Evolutionary conservation across 2,888 invertebrate genomes (phyloP), one percentile per base, ranked within the genome.

Genomic region (Amorpha juglandis): DNA sequence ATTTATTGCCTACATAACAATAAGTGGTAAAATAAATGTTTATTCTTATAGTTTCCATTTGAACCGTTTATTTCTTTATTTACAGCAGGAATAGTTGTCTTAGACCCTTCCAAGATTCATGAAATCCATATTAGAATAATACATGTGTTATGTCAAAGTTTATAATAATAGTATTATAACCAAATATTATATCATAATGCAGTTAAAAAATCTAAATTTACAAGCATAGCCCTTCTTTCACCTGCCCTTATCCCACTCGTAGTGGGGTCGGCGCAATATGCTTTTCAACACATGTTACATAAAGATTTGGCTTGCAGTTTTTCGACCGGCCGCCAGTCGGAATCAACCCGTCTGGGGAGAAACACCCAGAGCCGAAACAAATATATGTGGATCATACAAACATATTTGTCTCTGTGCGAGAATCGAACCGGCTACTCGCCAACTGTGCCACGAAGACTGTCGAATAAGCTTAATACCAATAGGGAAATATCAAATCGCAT

Each of bases 401-500:
- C 21, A 21, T 2, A 9, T 9, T 42, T 8, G 9, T 42, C 42
- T 1, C 11, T 1, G 11, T 42, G 7, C 42, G 11, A 42, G 9
- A 11, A 42, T 9, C 6, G n/a, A 16, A 6, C n/a, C 35, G 3
- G 38, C 16, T 58, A 38, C 42, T 42, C n/a, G n/a, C n/a, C n/a
- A n/a, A n/a, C n/a, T n/a, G n/a, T n/a, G 38, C 38, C 35, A 16
- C 38, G 19, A 11, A 42, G 19, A 42, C 42, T 58, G 1, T 42
- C 19, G 38, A 55, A 55, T 16, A 19, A 38, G 58, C 19, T 58
- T 42, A 58, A 19, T 19, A 12, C 33, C n/a, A 38, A 55, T 42
- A 42, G 42, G 9, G 42, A 42, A 58, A 58, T 58, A 19, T 55
- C 38, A 55, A 55, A 55, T 27, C 27, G 55, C 55, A 55, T 55